Conservation (phyloP, 2,888 invertebrate species). For the Orthonevra nobilis region DNA sequence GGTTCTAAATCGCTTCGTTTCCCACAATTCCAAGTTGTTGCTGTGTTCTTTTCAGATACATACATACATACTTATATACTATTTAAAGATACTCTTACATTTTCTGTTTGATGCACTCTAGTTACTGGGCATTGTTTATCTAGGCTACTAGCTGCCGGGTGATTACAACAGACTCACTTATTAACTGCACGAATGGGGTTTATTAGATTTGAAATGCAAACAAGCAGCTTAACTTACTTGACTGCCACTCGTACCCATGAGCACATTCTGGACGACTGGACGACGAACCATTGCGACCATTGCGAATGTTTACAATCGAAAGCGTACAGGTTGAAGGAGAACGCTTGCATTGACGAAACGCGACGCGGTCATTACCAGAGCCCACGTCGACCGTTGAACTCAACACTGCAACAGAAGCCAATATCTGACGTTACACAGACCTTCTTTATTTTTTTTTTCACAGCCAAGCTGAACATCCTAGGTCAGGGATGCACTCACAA, state of each 20-base stretch:
- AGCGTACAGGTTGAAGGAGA: neutral
- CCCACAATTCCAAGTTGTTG: neutral
- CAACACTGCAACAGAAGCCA: neutral
- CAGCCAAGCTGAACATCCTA: slow-evolving; percentile 24
- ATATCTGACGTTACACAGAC: slow-evolving; percentile 16
- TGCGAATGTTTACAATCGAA: neutral
- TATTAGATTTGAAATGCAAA: neutral
- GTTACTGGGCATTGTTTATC: slow-evolving; percentile 1
- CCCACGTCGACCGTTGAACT: slow-evolving; percentile 18
- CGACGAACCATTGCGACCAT: too few species aligned
- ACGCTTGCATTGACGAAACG: neutral
- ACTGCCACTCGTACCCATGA: neutral
- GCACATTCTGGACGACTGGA: neutral
- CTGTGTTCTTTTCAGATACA: neutral
- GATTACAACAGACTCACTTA: slow-evolving; percentile 7
- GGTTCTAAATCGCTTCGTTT: neutral
- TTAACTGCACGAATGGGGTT: slow-evolving; percentile 24
- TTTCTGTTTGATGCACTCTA: too few species aligned
- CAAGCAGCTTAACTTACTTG: too few species aligned
- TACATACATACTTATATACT: too few species aligned
- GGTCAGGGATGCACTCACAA: slow-evolving; percentile 42
- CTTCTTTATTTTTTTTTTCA: neutral
- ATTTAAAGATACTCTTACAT: too few species aligned
- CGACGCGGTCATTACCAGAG: slow-evolving; percentile 6
- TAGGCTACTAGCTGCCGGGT: neutral